phyloP scores from a whole-genome alignment of 2,888 invertebrate genomes.

The Steromphala cineraria region DNA sequence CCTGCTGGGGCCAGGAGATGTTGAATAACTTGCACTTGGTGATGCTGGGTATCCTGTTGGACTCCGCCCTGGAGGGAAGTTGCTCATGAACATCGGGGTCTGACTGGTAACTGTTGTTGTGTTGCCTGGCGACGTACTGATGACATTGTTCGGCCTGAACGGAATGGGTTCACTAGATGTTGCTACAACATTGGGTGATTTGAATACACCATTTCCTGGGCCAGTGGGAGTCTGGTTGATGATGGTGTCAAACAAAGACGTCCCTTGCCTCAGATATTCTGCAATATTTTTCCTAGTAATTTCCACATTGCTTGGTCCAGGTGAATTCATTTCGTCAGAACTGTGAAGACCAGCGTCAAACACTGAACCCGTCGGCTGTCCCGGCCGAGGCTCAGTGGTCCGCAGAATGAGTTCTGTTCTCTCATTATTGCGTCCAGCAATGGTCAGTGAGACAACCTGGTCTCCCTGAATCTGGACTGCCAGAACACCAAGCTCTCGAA shows the following conservation, averaged over 20 bases:
- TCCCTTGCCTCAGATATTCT: conserved; percentile 72
- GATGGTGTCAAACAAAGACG: conserved; percentile 60
- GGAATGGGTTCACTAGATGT: conserved; percentile 85
- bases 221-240: conserved; percentile 37
- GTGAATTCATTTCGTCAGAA: conserved; percentile 43
- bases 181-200: conserved; percentile 88
- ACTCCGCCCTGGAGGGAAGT: conserved; percentile 41
- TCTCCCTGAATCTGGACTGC: conserved; percentile 89
- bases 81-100: conserved; percentile 20
- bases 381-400: conserved; percentile 52
- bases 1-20: conserved; percentile 39
- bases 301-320: conserved; percentile 71
- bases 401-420: conserved; percentile 80
- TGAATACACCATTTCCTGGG: conserved; percentile 33
- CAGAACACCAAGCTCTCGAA: conserved; percentile 93
- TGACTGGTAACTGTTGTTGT: conserved; percentile 19
- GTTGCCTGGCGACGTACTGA: conserved; percentile 23
- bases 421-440: conserved; percentile 82
- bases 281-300: conserved; percentile 73
- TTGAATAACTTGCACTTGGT: conserved; percentile 23
- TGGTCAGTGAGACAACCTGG: conserved; percentile 81
- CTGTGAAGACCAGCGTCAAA: conserved; percentile 30
- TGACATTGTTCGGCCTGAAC: conserved; percentile 59
- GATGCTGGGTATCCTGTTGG: conserved; percentile 48
- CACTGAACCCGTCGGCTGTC: conserved; percentile 26